Evolutionary conservation across 2,797 vertebrate genomes (phyloP), one percentile per base, ranked within the genome.

Genomic region (Semaprochilodus insignis): DNA sequence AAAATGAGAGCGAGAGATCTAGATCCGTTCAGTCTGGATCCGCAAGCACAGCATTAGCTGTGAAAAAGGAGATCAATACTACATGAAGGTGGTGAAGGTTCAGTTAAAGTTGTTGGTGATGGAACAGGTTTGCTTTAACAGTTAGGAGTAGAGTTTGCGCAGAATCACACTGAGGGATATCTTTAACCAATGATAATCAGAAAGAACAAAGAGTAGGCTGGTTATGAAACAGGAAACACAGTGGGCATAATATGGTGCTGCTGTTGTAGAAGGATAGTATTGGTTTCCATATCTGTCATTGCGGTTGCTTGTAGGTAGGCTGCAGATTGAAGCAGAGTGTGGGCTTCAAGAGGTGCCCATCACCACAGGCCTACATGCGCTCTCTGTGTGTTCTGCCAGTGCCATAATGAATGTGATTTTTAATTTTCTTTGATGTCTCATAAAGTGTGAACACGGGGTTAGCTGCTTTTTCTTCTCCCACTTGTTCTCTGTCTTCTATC

Each of bases 381-480:
- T 74, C 71, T 23, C 62, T 31, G 31, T 11, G 63, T 74, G n/a
- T 2, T 80, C 19, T 51, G 44, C 55, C 74, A 69, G 23, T 55
- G n/a, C 40, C 63, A 54, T 36, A 78, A 71, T 79, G 57, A 80
- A 79, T 70, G 70, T 15, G 72, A 75, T 74, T 65, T 74, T 75
- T 69, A 81, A 72, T 78, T 57, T 78, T 5, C 76, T 76, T 83
- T 67, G 51, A 81, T 65, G 83, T 78, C 36, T 60, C 65, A 13
- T 76, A 74, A 72, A 78, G 21, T 21, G 48, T 65, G 60, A 82
- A 81, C 63, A 52, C 81, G 73, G 78, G 54, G 52, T 76, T 81
- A 74, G 17, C 62, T 67, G 62, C 10, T 40, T 55, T 80, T 69
- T 31, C n/a, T 75, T 80, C 62, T 82, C 73, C 81, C 44, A 48